Conservation (phyloP, 2,797 vertebrate genomes). For the Dicrostonyx torquatus region DNA sequence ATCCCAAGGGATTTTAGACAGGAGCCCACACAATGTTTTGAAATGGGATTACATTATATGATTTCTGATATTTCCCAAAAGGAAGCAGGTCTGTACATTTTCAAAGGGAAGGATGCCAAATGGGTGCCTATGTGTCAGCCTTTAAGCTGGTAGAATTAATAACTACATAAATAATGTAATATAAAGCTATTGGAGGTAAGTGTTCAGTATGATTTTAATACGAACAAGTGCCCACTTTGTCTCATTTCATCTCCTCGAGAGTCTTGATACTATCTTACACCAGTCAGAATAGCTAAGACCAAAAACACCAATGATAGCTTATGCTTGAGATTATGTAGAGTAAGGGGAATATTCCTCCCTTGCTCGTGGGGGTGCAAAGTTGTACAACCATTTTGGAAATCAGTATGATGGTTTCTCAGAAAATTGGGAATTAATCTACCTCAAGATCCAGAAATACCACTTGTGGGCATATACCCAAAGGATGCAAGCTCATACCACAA, state of each 20-base stretch:
- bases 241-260: background rate
- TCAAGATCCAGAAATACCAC: no score
- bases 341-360: no score
- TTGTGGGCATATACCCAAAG: no score
- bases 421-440: no score
- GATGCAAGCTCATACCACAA: no score
- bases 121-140: background rate
- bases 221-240: background rate
- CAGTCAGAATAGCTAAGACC: no score
- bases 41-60: background rate
- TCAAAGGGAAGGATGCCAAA: background rate
- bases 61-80: background rate
- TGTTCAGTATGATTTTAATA: background rate
- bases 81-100: slow-evolving; percentile 6
- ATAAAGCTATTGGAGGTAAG: background rate
- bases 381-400: no score
- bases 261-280: background rate
- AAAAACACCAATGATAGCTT: no score
- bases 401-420: no score
- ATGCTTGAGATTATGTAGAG: no score
- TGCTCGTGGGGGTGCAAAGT: no score
- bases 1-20: background rate
- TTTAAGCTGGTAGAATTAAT: background rate
- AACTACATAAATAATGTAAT: background rate
- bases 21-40: background rate